phyloP scores from a whole-genome alignment of 1,140 invertebrate species.

The Limonius californicus region DNA sequence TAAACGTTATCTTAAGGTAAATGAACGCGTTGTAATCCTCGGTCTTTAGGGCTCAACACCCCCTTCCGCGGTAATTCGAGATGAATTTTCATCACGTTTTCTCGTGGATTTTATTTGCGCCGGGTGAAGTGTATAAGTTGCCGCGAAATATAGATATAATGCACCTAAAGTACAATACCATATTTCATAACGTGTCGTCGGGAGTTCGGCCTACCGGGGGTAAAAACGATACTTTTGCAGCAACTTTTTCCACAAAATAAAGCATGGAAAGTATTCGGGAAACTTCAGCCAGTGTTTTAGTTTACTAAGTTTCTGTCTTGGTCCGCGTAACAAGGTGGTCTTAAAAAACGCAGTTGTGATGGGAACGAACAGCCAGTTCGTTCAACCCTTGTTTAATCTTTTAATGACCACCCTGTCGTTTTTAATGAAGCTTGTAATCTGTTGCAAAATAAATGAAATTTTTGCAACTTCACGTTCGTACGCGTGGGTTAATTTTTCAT shows the following conservation, averaged over 20 bases:
- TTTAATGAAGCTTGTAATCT: too few relatives aligned
- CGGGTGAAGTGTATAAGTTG: neutral
- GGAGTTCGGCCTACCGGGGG: neutral
- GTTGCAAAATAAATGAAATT: too few relatives aligned
- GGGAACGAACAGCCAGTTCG: too few relatives aligned
- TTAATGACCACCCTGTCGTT: too few relatives aligned
- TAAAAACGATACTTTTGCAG: conserved; percentile 5
- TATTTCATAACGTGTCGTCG: conserved; percentile 9
- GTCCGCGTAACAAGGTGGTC: too few relatives aligned
- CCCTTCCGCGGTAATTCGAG: neutral
- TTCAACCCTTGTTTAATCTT: too few relatives aligned
- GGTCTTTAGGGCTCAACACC: neutral
- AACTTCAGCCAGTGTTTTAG: neutral
- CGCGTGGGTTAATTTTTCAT: too few relatives aligned
- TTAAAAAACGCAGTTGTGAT: too few relatives aligned
- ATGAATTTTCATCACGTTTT: neutral
- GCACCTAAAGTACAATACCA: neutral
- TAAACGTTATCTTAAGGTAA: conserved; percentile 7
- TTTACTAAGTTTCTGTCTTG: neutral
- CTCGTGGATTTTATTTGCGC: neutral
- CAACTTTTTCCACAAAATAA: conserved; percentile 7
- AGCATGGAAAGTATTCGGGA: neutral
- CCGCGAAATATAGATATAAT: neutral
- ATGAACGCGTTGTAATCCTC: neutral
- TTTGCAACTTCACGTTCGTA: too few relatives aligned